These are phyloP conservation scores for Nothocercus julius DNA, from an alignment of 2,113 vertebrate genomes.

Conservation along the genomic window DNA sequence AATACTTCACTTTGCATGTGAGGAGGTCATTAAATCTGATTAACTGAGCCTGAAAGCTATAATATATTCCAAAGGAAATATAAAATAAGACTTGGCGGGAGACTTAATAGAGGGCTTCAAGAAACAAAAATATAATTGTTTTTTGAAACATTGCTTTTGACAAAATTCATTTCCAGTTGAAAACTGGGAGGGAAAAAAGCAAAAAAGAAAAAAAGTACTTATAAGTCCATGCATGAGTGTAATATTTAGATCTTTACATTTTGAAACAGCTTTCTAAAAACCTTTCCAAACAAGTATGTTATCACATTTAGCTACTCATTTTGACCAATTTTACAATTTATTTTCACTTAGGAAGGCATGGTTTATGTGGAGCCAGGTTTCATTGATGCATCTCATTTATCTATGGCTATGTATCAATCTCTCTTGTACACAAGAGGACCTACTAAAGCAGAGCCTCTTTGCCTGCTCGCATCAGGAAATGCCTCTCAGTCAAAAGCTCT, in stretches of 20 bases:
- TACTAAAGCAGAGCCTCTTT: not conserved
- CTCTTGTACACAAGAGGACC: not conserved
- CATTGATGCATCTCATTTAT: not conserved
- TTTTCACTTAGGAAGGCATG: not conserved
- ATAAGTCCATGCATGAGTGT: not conserved
- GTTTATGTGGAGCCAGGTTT: not conserved
- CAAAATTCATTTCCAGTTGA: not conserved
- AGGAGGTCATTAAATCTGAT: constrained; percentile 1
- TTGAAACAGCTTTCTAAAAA: not conserved
- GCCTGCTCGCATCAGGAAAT: not conserved
- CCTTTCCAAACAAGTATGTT: not conserved
- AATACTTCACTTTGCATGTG: not conserved
- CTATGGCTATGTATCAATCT: not conserved
- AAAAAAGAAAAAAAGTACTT: not conserved
- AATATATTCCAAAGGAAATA: not conserved
- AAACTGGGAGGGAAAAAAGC: not conserved
- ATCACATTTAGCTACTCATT: not conserved
- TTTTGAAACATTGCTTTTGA: not conserved
- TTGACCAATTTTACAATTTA: not conserved
- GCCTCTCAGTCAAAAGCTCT: not conserved
- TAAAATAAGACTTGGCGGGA: not conserved
- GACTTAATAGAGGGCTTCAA: not conserved
- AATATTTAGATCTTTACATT: not conserved
- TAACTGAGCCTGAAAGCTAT: not conserved
- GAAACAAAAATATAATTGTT: not conserved